These are phyloP conservation scores for Caenorhabditis panamensis DNA, from an alignment of 2,888 invertebrate species.

Conservation along the genomic window DNA sequence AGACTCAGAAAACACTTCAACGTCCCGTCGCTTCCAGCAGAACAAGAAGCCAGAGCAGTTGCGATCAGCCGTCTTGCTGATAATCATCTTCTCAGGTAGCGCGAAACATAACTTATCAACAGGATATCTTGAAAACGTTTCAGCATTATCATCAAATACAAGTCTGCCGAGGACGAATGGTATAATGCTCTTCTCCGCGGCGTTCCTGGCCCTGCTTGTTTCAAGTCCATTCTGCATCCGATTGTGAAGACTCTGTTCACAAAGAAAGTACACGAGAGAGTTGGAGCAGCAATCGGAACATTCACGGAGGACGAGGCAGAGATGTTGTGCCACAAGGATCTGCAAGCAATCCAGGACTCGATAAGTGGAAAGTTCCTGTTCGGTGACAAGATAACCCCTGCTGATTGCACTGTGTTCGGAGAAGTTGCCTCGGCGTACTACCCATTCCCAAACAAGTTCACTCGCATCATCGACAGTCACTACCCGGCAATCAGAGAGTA, in stretches of 20 bases:
- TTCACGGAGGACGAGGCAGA: slow-evolving; percentile 57
- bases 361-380: slow-evolving; percentile 95
- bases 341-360: slow-evolving; percentile 92
- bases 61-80: slow-evolving; percentile 43
- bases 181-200: slow-evolving; percentile 20
- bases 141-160: slow-evolving; percentile 35
- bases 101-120: too few relatives aligned
- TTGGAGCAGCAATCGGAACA: slow-evolving; percentile 28
- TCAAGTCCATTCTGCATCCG: slow-evolving; percentile 26
- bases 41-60: slow-evolving; percentile 41
- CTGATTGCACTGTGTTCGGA: slow-evolving; percentile 77
- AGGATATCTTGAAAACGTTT: too few relatives aligned
- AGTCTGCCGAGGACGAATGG: slow-evolving; percentile 25
- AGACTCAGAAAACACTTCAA: slow-evolving; percentile 50
- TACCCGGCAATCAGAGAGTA: slow-evolving; percentile 40
- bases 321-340: slow-evolving; percentile 85
- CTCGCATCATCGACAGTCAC: slow-evolving; percentile 34
- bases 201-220: slow-evolving; percentile 19
- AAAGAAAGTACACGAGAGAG: slow-evolving; percentile 32
- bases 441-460: slow-evolving; percentile 36
- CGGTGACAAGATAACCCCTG: slow-evolving; percentile 92
- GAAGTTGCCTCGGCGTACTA: slow-evolving; percentile 74
- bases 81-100: slow-evolving; percentile 40
- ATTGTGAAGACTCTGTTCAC: slow-evolving; percentile 25
- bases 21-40: slow-evolving; percentile 23